Conservation (phyloP, 2,113 vertebrate species). For the Indicator maculatus region DNA sequence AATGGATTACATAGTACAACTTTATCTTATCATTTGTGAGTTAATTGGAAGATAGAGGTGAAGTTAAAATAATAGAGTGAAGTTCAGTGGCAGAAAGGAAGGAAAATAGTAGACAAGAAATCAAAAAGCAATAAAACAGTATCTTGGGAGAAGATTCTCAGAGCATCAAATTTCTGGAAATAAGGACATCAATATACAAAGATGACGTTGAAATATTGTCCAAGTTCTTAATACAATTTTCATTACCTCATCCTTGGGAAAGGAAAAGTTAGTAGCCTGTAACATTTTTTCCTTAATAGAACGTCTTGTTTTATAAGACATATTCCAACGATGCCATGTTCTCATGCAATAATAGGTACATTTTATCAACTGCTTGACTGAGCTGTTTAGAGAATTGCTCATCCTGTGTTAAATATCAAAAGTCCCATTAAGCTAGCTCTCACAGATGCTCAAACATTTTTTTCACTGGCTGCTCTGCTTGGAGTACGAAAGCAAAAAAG, state of each 20-base stretch:
- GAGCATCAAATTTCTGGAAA: neutral
- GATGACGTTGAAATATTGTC: neutral
- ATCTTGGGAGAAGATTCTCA: neutral
- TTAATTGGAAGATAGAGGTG: neutral
- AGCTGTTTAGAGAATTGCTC: neutral
- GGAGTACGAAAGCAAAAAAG: neutral
- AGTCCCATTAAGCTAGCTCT: neutral
- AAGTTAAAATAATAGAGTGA: neutral
- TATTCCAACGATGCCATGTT: neutral
- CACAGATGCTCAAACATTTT: neutral
- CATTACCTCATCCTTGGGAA: neutral
- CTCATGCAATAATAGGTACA: neutral
- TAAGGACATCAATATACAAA: accelerated
- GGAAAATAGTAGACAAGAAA: neutral
- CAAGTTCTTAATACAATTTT: neutral
- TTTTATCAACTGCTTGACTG: neutral
- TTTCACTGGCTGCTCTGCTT: neutral
- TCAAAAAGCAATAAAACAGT: neutral
- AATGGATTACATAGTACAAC: neutral
- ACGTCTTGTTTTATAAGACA: neutral
- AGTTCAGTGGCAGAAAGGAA: neutral
- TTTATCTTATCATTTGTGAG: neutral
- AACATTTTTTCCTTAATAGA: neutral
- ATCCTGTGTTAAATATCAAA: neutral
- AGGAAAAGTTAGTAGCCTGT: neutral